phyloP scores from a whole-genome alignment of 1,140 invertebrate species.

The Drosophila truncata region DNA sequence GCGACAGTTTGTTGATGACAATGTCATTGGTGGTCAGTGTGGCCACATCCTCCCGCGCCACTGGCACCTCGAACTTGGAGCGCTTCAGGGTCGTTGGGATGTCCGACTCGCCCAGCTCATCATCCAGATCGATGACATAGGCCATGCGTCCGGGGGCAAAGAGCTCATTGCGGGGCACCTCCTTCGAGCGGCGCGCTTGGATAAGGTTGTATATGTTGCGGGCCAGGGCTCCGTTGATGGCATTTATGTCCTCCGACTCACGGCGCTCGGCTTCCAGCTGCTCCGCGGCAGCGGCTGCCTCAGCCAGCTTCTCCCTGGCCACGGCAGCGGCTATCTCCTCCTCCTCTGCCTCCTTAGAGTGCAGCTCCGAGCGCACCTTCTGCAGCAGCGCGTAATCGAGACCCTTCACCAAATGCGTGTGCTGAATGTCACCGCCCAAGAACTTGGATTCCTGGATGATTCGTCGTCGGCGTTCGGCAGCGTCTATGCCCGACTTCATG shows the following conservation, averaged over 20 bases:
- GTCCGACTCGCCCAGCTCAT: conserved; percentile 93
- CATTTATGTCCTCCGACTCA: conserved; percentile 88
- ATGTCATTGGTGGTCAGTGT: conserved; percentile 97
- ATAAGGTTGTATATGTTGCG: conserved; percentile 91
- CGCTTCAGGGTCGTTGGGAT: conserved; percentile 98
- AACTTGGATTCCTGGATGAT: conserved; percentile 99
- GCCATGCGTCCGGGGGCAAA: conserved; percentile 99
- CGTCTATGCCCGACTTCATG: conserved; percentile 96
- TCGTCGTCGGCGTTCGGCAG: conserved; percentile 97
- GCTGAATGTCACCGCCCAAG: conserved; percentile 99
- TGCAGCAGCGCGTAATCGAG: conserved; percentile 99
- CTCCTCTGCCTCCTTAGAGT: conserved; percentile 90
- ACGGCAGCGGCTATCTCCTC: conserved; percentile 94
- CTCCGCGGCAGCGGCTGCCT: conserved; percentile 88
- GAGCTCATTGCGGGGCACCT: conserved; percentile 95
- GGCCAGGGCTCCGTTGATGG: conserved; percentile 92
- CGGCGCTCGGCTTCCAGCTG: conserved; percentile 84
- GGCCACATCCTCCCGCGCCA: conserved; percentile 87
- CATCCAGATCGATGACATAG: conserved; percentile 96
- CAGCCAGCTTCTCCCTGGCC: conserved; percentile 90
- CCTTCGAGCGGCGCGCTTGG: conserved; percentile 88
- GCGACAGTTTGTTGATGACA: conserved; percentile 98
- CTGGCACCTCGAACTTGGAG: conserved; percentile 97
- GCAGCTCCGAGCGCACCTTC: conserved; percentile 95
- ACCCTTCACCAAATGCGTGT: conserved; percentile 99